Base-by-base conservation (phyloP, 92 coral and sea anemone species). In the Pocillopora grandis region DNA sequence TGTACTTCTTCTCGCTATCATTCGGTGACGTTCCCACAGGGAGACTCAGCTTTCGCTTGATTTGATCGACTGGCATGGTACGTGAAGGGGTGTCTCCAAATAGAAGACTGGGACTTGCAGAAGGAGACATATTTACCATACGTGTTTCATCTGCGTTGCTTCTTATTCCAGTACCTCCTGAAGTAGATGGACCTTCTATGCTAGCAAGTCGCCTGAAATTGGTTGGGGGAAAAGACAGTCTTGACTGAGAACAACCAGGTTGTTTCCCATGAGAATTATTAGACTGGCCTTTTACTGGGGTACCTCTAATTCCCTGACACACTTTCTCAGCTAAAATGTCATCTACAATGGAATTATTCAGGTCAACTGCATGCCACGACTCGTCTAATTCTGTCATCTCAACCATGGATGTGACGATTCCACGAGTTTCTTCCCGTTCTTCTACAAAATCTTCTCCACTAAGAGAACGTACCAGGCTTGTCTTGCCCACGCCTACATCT, bases 401-500 rank as follows among this genome's bases (percentile, higher is more conserved):
- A 66, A 92, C 91, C 77, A 88, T 82, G 19, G 91, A 89, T 42
- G 92, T 92, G 20, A 73, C 57, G 5, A 92, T 92, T 71, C 95
- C 95, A 72, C 85, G 95, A 5, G 95, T 92, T 66, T 87, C 85
- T 37, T 31, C 19, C 12, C 93, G 88, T 17, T 76, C 84, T 35
- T 87, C 75, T 12, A 10, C 65, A 49, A 90, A 92, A 2, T 86
- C 88, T 75, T 84, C 66, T 37, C 91, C 91, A 72, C 91, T 87
- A 9, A 90, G 88, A 71, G 86, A 87, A 58, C 93, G 86, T 8
- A 86, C 92, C 12, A 92, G 88, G 80, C 95, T 90, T 61, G 95
- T 90, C 82, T 92, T 92, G 11, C 95, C 95, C 6, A 87, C 95
- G 2, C 89, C 91, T 59, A 90, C 77, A n/a, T 92, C 89, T 2